Conservation (phyloP, 2,113 vertebrate species). For the Argyrosomus japonicus region DNA sequence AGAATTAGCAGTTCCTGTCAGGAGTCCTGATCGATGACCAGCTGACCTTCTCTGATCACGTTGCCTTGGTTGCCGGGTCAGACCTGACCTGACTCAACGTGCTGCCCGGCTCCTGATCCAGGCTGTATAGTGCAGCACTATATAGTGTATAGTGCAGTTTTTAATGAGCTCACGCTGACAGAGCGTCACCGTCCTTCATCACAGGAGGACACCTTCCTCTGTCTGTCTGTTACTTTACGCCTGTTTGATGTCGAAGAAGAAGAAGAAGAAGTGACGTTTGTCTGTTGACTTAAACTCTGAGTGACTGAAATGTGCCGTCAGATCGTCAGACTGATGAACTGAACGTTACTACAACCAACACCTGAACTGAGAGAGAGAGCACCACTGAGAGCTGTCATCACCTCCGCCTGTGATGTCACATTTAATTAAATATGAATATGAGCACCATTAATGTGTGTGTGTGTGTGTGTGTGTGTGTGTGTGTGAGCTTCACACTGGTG, state of each 20-base stretch:
- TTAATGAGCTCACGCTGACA: too few species aligned
- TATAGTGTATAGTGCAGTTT: too few species aligned
- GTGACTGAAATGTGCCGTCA: not conserved
- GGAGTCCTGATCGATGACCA: too few species aligned
- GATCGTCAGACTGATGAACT: not conserved
- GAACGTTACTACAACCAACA: not conserved
- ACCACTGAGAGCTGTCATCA: constrained; percentile 46
- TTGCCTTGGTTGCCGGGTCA: too few species aligned
- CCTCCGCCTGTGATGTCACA: constrained; percentile 25
- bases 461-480: not conserved
- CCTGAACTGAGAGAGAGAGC: not conserved
- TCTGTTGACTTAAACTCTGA: not conserved
- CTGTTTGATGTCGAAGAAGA: not conserved
- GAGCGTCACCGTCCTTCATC: not conserved
- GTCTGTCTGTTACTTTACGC: not conserved
- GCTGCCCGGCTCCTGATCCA: too few species aligned
- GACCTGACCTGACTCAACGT: too few species aligned
- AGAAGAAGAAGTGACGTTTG: too few species aligned
- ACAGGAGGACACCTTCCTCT: not conserved
- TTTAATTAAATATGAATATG: constrained; percentile 43
- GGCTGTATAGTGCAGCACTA: too few species aligned
- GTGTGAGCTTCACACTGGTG: too few species aligned
- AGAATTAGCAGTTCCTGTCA: too few species aligned
- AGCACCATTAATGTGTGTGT: not conserved
- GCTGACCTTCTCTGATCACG: too few species aligned